Conservation (phyloP, 2,888 invertebrate species). For the Crossocerus cetratus region DNA sequence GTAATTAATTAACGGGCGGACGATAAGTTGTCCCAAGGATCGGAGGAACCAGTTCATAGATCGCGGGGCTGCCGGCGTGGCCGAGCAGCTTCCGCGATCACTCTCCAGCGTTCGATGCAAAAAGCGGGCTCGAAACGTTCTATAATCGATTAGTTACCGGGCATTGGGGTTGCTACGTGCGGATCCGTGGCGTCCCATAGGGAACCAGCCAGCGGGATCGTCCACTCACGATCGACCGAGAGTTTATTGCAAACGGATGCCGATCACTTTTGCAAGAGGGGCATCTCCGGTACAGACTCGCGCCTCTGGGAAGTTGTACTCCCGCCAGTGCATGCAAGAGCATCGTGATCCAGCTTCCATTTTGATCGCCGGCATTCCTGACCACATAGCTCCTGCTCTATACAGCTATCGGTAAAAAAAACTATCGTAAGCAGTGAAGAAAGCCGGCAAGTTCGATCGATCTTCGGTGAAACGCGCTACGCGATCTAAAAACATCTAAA, state of each 20-base stretch:
- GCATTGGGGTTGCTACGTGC: conserved; percentile 15
- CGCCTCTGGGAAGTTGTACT: conserved; percentile 44
- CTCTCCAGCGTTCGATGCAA: conserved; percentile 6
- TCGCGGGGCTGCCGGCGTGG: too few relatives aligned
- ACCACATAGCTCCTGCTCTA: not conserved
- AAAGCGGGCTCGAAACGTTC: conserved; percentile 20
- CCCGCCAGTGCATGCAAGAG: conserved; percentile 22
- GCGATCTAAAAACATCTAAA: too few relatives aligned
- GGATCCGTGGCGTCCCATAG: conserved; percentile 24
- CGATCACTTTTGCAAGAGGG: conserved; percentile 58
- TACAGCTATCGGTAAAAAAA: conserved; percentile 7
- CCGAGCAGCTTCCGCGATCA: not conserved
- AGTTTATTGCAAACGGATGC: conserved; percentile 58
- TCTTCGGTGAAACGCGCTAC: conserved; percentile 21
- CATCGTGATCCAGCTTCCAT: conserved; percentile 50
- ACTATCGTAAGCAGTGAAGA: conserved; percentile 14
- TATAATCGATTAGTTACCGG: conserved; percentile 38
- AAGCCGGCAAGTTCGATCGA: conserved; percentile 10
- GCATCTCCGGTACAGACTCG: conserved; percentile 28
- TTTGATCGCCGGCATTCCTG: conserved; percentile 48
- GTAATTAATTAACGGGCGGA: too few relatives aligned
- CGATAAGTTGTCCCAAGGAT: too few relatives aligned
- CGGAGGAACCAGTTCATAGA: too few relatives aligned
- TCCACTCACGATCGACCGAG: conserved; percentile 38
- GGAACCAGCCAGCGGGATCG: conserved; percentile 16